Evolutionary conservation across 1,140 invertebrate genomes (phyloP).

Genomic region (Aphelinus certus): DNA sequence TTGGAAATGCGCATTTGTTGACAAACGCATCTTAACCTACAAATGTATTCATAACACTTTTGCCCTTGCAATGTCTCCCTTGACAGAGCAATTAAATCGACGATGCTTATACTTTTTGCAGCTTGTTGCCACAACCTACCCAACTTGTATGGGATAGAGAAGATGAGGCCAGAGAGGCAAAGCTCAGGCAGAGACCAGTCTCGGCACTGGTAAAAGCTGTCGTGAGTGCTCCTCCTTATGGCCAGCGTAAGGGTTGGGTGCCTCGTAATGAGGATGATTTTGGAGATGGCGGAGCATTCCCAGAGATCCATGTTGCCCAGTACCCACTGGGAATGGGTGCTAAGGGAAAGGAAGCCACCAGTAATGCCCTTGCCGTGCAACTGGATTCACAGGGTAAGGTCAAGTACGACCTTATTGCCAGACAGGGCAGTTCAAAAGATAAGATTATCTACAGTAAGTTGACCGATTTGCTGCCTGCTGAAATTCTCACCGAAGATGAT

Average conservation of each 20-base stretch:
- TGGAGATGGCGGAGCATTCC: conserved; percentile 97
- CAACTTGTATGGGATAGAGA: conserved; percentile 89
- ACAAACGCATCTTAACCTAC: no score
- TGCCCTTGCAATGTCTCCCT: no score
- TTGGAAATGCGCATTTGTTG: no score
- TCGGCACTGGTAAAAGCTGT: conserved; percentile 83
- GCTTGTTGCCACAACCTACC: conserved; percentile 83
- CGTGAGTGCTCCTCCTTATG: conserved; percentile 94
- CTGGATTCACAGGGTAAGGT: conserved; percentile 93
- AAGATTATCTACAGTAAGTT: conserved; percentile 98
- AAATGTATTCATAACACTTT: no score
- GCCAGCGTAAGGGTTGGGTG: conserved; percentile 93
- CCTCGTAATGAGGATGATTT: conserved; percentile 88
- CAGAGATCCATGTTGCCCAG: conserved; percentile 97
- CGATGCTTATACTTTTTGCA: conserved; percentile 54
- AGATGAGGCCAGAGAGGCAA: conserved; percentile 78
- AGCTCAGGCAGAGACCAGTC: conserved; percentile 69
- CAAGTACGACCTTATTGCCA: conserved; percentile 95
- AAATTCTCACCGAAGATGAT: conserved; percentile 92
- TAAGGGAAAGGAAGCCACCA: conserved; percentile 77
- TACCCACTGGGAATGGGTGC: conserved; percentile 91
- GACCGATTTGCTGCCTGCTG: conserved; percentile 91
- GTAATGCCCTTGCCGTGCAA: conserved; percentile 93
- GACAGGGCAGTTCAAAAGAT: conserved; percentile 95
- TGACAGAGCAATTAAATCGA: no score